Percentiles rank a stretch among this genome's conserved stretches.
These are phyloP conservation scores for Aleadryas rufinucha DNA, from an alignment of 2,113 vertebrate genomes.

Conservation along the genomic window DNA sequence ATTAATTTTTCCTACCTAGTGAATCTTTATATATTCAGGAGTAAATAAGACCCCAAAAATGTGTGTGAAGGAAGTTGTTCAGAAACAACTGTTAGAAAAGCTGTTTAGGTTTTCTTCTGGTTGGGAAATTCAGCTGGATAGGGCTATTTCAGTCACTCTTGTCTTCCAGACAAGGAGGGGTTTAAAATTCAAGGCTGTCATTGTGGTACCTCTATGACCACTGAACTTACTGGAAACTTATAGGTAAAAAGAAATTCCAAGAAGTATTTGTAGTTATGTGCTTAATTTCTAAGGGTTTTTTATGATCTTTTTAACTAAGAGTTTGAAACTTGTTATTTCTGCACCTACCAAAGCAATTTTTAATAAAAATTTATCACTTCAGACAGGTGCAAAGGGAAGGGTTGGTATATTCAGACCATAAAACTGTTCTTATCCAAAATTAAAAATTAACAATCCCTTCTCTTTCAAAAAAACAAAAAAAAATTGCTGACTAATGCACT, in stretches of 20 bases:
- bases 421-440: neutral
- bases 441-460: neutral
- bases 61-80: neutral
- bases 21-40: neutral
- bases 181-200: neutral
- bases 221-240: neutral
- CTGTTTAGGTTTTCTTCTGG: neutral
- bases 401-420: neutral
- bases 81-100: neutral
- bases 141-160: neutral
- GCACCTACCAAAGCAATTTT: neutral
- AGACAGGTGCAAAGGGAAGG: neutral
- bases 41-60: accelerated
- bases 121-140: neutral
- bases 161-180: neutral
- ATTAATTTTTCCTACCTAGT: neutral
- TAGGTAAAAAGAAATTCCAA: neutral
- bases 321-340: neutral
- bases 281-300: neutral
- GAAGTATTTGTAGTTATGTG: neutral
- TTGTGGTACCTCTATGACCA: neutral
- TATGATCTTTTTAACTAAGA: neutral
- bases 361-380: neutral
- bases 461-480: neutral
- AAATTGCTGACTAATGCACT: neutral